Percentiles rank a stretch among this genome's conserved stretches.
phyloP scores from a whole-genome alignment of 2,888 invertebrate species.

The Seira ritae region DNA sequence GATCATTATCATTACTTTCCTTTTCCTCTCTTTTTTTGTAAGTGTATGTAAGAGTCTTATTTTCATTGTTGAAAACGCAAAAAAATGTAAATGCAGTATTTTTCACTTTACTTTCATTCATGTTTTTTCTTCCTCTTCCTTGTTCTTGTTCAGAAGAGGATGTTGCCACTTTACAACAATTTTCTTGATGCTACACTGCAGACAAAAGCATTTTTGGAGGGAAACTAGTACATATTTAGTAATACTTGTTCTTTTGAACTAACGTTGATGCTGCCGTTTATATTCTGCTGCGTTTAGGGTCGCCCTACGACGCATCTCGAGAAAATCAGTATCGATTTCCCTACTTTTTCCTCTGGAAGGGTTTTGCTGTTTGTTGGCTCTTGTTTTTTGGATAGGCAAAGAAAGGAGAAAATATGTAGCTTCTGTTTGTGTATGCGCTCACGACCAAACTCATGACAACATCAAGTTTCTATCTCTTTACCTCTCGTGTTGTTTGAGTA shows the following conservation, averaged over 20 bases:
- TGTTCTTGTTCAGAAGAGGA: neutral
- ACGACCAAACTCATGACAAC: no score
- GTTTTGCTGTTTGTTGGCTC: no score
- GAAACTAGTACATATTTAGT: neutral
- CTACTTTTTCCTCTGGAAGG: conserved; percentile 47
- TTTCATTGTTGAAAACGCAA: neutral
- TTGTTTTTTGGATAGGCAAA: no score
- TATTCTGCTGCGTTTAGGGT: no score
- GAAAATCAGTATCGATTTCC: conserved; percentile 49
- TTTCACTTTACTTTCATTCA: neutral
- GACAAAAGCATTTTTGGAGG: neutral
- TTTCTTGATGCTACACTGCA: neutral
- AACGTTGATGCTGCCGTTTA: no score
- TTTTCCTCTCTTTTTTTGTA: no score
- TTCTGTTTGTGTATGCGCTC: no score
- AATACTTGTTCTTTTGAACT: neutral
- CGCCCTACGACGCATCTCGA: neutral
- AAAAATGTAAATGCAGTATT: neutral
- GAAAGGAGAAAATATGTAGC: no score
- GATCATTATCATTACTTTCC: neutral
- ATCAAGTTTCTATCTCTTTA: no score
- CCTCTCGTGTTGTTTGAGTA: no score
- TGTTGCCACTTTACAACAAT: conserved; percentile 21
- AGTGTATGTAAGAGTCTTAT: neutral
- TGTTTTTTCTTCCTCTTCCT: neutral